Evolutionary conservation across 2,113 vertebrate species (phyloP), one percentile per base, ranked within the genome.

Genomic region (Stegostoma tigrinum): DNA sequence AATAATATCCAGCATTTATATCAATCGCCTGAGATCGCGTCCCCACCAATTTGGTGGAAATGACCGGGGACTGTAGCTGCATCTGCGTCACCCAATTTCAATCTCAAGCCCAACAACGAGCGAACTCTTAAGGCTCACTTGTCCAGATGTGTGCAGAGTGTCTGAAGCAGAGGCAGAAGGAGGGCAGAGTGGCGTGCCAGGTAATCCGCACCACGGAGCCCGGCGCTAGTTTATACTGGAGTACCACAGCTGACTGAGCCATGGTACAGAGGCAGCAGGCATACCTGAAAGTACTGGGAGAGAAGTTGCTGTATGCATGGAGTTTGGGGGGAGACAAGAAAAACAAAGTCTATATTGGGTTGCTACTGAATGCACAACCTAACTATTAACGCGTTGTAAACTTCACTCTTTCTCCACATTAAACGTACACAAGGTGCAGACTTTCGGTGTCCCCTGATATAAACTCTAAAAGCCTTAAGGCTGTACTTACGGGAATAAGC

Each of bases 401-500:
- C 55, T 89, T 52, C 61, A 90, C 5, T 10, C 19, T 12, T 19
- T 21, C 55, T 38, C 27, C 0, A 83, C 38, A 38, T 83, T 38
- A 42, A 83, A 83, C 12, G n/a, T 3, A 17, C 5, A 3, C 78
- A 24, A 38, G 85, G 45, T 52, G 23, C 52, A 55, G 48, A 90
- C 52, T 61, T 61, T n/a, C 87, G 2, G 48, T 87, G 48, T 1
- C 15, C 21, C 24, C 45, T 85, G 80, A 2, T 27, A 21, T 86
- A 48, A 24, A 45, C 42, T 86, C 78, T 12, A 61, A 17, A 55
- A 5, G 30, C 5, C 21, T 10, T 2, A n/a, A 61, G 34, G 52
- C 3, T n/a, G 94, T 72, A 95, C 94, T 95, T 72, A 95, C 94
- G 66, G 67, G 38, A 72, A 52, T 48, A 95, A 30, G 94, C 94